These are phyloP conservation scores for Erebia epiphron DNA, from an alignment of 2,888 invertebrate genomes.

Conservation along the genomic window DNA sequence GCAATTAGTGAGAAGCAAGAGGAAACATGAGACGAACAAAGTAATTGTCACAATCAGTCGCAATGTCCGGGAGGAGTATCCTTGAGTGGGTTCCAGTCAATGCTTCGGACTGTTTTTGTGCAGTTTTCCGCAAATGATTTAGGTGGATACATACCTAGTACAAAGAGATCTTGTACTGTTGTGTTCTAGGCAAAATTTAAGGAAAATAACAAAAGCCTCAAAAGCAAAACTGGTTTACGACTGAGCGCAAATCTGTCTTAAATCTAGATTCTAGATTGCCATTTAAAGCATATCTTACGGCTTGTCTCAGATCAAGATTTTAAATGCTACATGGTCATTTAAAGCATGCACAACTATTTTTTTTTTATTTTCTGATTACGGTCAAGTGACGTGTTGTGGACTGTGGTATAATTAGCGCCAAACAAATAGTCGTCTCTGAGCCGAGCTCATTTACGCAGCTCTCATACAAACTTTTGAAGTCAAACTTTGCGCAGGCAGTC, in stretches of 20 bases:
- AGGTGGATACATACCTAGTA: background rate
- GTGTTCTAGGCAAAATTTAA: background rate
- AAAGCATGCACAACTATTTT: too few relatives aligned
- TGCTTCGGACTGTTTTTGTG: slow-evolving; percentile 47
- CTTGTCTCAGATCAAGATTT: too few relatives aligned
- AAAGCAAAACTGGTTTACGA: background rate
- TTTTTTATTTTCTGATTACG: too few relatives aligned
- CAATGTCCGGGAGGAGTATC: slow-evolving; percentile 53
- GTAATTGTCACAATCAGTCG: slow-evolving; percentile 45
- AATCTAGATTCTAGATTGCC: background rate
- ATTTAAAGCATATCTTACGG: too few relatives aligned
- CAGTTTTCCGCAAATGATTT: slow-evolving; percentile 45
- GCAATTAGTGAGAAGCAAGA: slow-evolving; percentile 34
- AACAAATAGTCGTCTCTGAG: too few relatives aligned
- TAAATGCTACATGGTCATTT: too few relatives aligned
- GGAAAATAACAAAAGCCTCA: background rate
- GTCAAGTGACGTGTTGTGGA: too few relatives aligned
- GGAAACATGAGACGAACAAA: slow-evolving; percentile 52
- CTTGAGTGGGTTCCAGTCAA: slow-evolving; percentile 48
- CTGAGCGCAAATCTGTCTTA: background rate
- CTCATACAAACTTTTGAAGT: too few relatives aligned
- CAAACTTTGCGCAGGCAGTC: too few relatives aligned
- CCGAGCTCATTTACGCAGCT: too few relatives aligned
- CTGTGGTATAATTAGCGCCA: too few relatives aligned
- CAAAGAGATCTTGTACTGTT: background rate